Evolutionary conservation across 2,888 invertebrate genomes (phyloP), one percentile per base, ranked within the genome.

Genomic region (Phengaris arion): DNA sequence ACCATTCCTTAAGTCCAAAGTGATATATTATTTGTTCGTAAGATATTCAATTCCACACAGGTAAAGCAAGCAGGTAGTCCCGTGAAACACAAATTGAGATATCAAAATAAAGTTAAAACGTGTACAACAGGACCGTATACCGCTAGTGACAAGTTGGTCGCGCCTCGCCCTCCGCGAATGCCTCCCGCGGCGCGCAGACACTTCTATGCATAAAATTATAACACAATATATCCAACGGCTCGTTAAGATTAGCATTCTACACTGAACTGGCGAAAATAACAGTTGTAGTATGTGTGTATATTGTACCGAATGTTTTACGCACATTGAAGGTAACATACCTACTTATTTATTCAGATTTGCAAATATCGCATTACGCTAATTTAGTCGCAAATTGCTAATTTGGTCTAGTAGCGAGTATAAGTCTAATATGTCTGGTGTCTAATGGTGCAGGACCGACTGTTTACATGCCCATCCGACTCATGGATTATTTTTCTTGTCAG

Each of bases 121-220:
- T 64, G 35, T 9, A 59, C 22, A 59, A 22, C 59, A 35, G 10
- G 10, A 35, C 1, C 6, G 9, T 64, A 59, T 59, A 59, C 12
- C 13, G 12, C 12, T 64, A 64, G 64, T 22, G 64, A 45, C 64
- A 13, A 6, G 64, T 64, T 35, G 51, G n/a, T 74, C 68, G 68
- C 68, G 52, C 68, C 72, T 72, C 68, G 13, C 15, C 52, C 51
- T 52, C 45, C 68, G 68, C 55, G 46, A 51, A 6, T 12, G 10
- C 52, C 59, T n/a, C 79, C 79, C 74, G 68, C 68, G n/a, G 74
- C 6, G 74, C 54, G 7, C 74, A n/a, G 83, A 85, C 85, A 84
- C 81, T 79, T 81, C 82, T 84, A 87, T 87, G 87, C 85, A 87
- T 87, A 86, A 83, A 81, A 87, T 87, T 87, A 87, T 84, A 64